These are phyloP conservation scores for Galleria mellonella DNA, from an alignment of 1,140 invertebrate genomes.

Conservation along the genomic window DNA sequence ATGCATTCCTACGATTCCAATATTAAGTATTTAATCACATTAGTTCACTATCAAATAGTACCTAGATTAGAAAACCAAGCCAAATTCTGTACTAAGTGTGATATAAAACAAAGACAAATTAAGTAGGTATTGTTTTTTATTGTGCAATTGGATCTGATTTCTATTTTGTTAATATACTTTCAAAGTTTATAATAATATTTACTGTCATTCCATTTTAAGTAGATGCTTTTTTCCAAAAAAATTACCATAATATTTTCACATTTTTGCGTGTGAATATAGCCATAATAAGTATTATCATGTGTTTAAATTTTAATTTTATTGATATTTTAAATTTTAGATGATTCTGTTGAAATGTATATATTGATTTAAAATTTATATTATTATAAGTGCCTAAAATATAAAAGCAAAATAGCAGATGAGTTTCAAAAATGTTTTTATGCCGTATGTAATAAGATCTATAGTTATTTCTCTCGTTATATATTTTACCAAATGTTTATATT, in stretches of 20 bases:
- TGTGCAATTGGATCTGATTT: conserved; percentile 59
- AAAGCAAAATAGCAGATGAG: no score
- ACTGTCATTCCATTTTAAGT: conserved; percentile 44
- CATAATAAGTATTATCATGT: conserved; percentile 24
- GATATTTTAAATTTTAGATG: conserved; percentile 13
- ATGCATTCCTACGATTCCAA: conserved; percentile 49
- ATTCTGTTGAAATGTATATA: conserved; percentile 4
- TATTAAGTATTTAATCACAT: conserved; percentile 46
- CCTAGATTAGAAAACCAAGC: conserved; percentile 36
- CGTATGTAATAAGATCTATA: no score
- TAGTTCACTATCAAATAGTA: conserved; percentile 32
- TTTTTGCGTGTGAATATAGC: conserved; percentile 18
- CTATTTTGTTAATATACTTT: conserved; percentile 50
- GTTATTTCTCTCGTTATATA: no score
- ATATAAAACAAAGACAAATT: conserved; percentile 37
- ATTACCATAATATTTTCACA: conserved; percentile 7
- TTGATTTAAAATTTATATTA: conserved; percentile 1
- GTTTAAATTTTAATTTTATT: conserved; percentile 6
- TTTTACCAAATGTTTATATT: no score
- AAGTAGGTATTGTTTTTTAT: conserved; percentile 15
- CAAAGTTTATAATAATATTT: conserved; percentile 55
- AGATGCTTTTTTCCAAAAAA: background rate
- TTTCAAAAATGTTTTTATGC: no score
- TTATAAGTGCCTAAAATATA: background rate
- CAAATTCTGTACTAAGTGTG: conserved; percentile 53